Evolutionary conservation across 2,888 invertebrate genomes (phyloP), one percentile per base, ranked within the genome.

Genomic region (Limnephilus rhombicus): DNA sequence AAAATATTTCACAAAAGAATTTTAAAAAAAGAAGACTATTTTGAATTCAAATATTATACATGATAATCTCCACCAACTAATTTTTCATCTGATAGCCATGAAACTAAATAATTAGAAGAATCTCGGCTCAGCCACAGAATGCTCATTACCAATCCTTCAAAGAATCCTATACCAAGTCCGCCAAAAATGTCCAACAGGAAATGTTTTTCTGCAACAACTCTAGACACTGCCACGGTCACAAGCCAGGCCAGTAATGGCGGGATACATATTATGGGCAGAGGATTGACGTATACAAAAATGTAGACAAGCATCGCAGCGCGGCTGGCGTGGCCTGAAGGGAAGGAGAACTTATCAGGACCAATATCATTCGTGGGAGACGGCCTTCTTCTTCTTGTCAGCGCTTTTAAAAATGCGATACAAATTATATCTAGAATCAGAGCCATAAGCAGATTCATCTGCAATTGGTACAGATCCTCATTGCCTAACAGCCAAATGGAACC

Each of bases 301-400:
- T 97, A 97, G 5, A 97, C 96, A 37, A 99, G 96, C 95, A 98
- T 97, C 7, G 98, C 97, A 0, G 98, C 97, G 94, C 99, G 96
- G 45, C 99, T 98, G 0, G 98, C 97, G 95, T 99, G 99, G 0
- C 99, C 99, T 0, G 99, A 99, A 18, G 99, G 99, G 95, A 99
- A 99, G 88, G 97, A 97, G 95, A 97, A 99, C 94, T 98, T 98
- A 95, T 99, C 99, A 0, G 99, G 98, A 0, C 98, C 98, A 94
- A 97, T 96, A 94, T 98, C 98, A 93, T 96, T 95, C 29, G 95
- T 95, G 94, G 97, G 97, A 37, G 96, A 96, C 0, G 96, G 94
- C 0, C 99, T 99, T 53, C 99, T 96, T 45, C 99, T 96, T 94
- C 99, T 96, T 11, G 97, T 97, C 91, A 97, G 95, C 0, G 99